A percentile compares a stretch with the other conserved stretches of the same genome.
These are phyloP conservation scores for Lumbricus terrestris DNA, from an alignment of 2,888 invertebrate species.

Conservation along the genomic window DNA sequence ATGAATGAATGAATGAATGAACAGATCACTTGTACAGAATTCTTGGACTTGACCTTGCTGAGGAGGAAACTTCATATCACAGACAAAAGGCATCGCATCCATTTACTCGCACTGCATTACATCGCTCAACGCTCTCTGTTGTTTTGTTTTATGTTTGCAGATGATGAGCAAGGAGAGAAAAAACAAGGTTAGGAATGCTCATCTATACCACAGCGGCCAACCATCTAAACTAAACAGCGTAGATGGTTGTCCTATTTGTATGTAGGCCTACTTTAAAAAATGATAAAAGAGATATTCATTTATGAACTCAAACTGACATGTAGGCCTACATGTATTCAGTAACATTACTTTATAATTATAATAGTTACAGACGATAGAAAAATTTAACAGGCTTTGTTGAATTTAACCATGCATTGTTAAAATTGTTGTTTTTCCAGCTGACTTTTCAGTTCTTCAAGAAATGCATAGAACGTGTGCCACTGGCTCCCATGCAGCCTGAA, in stretches of 20 bases:
- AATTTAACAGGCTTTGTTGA: not conserved
- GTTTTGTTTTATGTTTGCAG: constrained; percentile 37
- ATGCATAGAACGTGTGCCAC: constrained; percentile 56
- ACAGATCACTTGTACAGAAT: too few relatives aligned
- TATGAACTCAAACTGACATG: too few relatives aligned
- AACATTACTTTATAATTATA: too few relatives aligned
- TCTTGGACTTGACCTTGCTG: too few relatives aligned
- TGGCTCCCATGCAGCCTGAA: constrained; percentile 56
- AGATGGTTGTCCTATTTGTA: not conserved
- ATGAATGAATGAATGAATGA: too few relatives aligned
- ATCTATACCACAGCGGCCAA: too few relatives aligned
- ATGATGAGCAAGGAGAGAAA: constrained; percentile 59
- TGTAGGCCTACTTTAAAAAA: too few relatives aligned
- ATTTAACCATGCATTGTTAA: not conserved
- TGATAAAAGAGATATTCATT: too few relatives aligned
- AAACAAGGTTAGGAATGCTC: constrained; percentile 51
- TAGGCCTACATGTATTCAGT: too few relatives aligned
- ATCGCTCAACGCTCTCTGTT: not conserved
- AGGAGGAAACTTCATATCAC: too few relatives aligned
- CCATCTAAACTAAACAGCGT: too few relatives aligned
- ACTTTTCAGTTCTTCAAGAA: constrained; percentile 59
- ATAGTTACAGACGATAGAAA: not conserved
- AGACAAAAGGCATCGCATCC: too few relatives aligned
- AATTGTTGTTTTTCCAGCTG: constrained; percentile 47
- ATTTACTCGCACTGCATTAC: not conserved